phyloP scores from a whole-genome alignment of 2,113 vertebrate genomes.

The Crocuta crocuta region DNA sequence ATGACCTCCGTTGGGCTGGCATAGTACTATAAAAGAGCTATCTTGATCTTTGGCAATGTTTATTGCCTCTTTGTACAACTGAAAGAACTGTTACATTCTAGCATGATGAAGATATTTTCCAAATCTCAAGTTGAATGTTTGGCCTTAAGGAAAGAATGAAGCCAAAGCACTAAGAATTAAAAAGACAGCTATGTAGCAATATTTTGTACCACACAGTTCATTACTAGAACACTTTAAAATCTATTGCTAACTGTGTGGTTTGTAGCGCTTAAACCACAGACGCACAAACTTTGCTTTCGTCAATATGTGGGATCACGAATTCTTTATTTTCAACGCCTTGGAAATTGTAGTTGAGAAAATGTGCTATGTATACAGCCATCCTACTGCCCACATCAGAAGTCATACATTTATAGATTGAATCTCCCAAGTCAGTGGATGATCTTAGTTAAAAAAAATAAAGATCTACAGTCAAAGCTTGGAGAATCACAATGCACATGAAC shows the following conservation, averaged over 20 bases:
- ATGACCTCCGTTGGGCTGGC: background rate
- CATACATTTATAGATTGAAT: background rate
- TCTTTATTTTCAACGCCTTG: background rate
- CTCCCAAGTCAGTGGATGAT: background rate
- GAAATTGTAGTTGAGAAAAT: background rate
- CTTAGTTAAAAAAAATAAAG: background rate
- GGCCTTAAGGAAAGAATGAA: conserved; percentile 66
- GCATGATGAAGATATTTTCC: conserved; percentile 55
- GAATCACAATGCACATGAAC: background rate
- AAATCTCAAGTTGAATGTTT: conserved; percentile 67
- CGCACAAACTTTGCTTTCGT: background rate
- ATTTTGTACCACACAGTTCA: background rate
- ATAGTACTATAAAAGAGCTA: background rate
- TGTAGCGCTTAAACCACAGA: background rate
- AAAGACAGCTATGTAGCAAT: background rate
- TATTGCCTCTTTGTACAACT: conserved; percentile 16
- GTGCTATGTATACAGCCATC: background rate
- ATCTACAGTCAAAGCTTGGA: background rate
- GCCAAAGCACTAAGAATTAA: conserved; percentile 56
- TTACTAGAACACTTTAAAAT: background rate
- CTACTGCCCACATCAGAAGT: background rate
- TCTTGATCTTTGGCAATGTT: background rate
- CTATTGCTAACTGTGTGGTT: background rate
- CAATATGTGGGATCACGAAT: background rate
- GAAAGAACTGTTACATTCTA: conserved; percentile 56